phyloP scores from a whole-genome alignment of 2,113 vertebrate genomes.

The Amia ocellicauda region DNA sequence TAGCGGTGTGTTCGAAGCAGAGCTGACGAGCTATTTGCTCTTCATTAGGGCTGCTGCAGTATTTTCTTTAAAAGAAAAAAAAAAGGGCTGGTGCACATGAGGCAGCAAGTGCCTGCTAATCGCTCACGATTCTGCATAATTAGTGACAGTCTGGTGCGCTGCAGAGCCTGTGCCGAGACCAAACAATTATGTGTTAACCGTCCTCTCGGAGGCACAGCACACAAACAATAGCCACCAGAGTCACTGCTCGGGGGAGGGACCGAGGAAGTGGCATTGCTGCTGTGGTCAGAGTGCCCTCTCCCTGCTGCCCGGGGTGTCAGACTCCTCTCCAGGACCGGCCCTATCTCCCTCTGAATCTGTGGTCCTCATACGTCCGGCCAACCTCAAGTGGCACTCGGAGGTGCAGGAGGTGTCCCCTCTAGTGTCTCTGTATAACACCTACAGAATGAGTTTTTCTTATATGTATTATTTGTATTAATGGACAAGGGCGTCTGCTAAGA shows the following conservation, averaged over 20 bases:
- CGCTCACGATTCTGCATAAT: slow-evolving; percentile 77
- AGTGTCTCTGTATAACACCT: no score
- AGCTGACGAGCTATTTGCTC: slow-evolving; percentile 75
- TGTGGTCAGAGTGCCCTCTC: slow-evolving; percentile 29
- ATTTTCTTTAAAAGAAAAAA: slow-evolving; percentile 32
- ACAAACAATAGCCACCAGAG: neutral
- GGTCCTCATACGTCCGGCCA: no score
- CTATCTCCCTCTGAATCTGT: no score
- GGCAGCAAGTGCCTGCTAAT: no score
- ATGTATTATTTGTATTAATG: no score
- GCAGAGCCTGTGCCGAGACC: slow-evolving; percentile 55
- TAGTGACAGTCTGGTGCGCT: slow-evolving; percentile 70
- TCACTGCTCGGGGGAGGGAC: neutral
- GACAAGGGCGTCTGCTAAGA: no score
- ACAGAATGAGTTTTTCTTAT: no score
- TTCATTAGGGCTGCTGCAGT: slow-evolving; percentile 67
- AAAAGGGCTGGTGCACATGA: slow-evolving; percentile 71
- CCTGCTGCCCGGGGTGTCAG: slow-evolving; percentile 22
- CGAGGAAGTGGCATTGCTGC: neutral
- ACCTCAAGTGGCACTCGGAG: no score
- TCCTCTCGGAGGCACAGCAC: slow-evolving; percentile 27
- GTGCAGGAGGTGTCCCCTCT: no score
- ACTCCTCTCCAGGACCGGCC: no score
- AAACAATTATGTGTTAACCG: slow-evolving; percentile 53
- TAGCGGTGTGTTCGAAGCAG: slow-evolving; percentile 74